Conservation (phyloP, 2,113 vertebrate species). For the Mystacornis crossleyi region DNA sequence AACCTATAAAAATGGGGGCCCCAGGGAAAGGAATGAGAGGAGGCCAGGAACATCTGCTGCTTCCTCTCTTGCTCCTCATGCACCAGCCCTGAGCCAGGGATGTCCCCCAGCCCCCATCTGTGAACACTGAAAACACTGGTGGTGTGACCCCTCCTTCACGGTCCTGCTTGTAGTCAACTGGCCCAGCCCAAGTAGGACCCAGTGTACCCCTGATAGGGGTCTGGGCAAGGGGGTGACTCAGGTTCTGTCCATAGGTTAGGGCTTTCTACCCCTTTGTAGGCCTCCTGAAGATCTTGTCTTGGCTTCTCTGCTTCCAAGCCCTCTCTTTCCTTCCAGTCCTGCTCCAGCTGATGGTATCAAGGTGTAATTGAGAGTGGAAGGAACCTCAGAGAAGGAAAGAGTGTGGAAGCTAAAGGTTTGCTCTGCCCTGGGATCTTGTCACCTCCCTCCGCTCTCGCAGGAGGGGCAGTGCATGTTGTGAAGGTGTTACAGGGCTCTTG, state of each 20-base stretch:
- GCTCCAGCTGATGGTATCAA: neutral
- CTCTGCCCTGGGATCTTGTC: rapidly evolving
- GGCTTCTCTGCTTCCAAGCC: neutral
- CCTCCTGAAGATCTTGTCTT: neutral
- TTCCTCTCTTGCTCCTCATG: neutral
- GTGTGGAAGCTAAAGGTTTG: neutral
- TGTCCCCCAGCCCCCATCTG: neutral
- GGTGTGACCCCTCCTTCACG: neutral
- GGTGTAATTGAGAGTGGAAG: neutral
- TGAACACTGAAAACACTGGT: rapidly evolving
- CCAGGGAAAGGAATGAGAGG: neutral
- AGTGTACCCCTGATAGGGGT: neutral
- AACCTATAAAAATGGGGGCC: neutral
- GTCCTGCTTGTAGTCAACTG: neutral
- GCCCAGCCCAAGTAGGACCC: neutral
- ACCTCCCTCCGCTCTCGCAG: rapidly evolving
- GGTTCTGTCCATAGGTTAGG: neutral
- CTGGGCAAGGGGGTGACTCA: neutral
- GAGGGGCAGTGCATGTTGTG: rapidly evolving
- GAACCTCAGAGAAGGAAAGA: neutral
- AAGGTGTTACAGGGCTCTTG: neutral
- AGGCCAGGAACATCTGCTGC: neutral
- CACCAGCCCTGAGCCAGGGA: neutral
- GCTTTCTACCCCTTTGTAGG: neutral
- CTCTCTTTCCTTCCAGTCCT: neutral